Percentiles rank a stretch among this genome's conserved stretches.
phyloP scores from a whole-genome alignment of 2,888 invertebrate species.

The Cantharis lateralis region DNA sequence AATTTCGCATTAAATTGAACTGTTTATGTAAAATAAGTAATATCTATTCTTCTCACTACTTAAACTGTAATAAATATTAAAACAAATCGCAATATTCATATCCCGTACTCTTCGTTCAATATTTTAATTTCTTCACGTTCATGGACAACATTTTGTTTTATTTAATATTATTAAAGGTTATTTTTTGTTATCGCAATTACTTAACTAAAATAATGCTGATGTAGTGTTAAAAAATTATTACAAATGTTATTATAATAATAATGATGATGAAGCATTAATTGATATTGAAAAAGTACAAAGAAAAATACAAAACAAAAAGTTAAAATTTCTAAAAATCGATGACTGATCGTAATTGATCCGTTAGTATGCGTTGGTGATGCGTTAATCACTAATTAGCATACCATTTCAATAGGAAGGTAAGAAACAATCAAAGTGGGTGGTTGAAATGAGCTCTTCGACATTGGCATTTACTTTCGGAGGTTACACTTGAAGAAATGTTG shows the following conservation, averaged over 20 bases:
- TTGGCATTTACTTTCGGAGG: neutral
- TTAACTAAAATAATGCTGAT: neutral
- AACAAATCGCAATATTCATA: neutral
- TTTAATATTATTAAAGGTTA: neutral
- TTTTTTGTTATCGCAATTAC: neutral
- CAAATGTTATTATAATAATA: neutral
- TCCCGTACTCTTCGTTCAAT: neutral
- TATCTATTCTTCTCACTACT: neutral
- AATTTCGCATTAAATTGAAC: no score
- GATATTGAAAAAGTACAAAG: neutral
- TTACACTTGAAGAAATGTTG: neutral
- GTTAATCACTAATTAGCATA: neutral
- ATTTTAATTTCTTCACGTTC: neutral
- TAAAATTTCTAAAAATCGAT: neutral
- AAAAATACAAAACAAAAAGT: neutral
- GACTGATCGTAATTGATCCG: no score
- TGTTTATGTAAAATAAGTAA: neutral
- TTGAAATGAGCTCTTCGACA: neutral
- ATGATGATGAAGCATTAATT: neutral
- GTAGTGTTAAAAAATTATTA: neutral
- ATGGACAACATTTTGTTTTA: neutral
- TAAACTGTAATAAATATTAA: neutral
- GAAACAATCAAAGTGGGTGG: neutral
- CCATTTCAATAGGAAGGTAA: neutral
- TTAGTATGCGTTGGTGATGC: no score